Evolutionary conservation across 2,113 vertebrate species (phyloP).

Genomic region (Xenopus laevis): DNA sequence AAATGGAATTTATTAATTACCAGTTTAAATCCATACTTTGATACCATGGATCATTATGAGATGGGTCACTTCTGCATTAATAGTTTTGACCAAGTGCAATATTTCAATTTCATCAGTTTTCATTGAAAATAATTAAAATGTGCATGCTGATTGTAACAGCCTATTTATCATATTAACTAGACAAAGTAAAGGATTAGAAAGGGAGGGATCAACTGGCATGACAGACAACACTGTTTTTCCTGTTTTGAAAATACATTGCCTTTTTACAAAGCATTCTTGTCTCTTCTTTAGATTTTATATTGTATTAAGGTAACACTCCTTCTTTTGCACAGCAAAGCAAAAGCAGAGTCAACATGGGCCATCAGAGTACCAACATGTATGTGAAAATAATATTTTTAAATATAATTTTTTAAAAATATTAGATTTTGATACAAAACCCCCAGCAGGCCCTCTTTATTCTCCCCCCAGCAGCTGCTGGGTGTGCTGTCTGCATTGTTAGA

Average conservation of each 20-base stretch:
- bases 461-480: too few relatives aligned
- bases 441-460: too few relatives aligned
- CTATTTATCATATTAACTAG: conserved; percentile 68
- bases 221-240: conserved; percentile 53
- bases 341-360: too few relatives aligned
- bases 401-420: too few relatives aligned
- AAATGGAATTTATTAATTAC: conserved; percentile 75
- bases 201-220: conserved; percentile 52
- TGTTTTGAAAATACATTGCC: conserved; percentile 51
- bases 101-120: conserved; percentile 69
- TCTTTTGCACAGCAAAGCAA: too few relatives aligned
- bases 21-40: conserved; percentile 72
- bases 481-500: too few relatives aligned
- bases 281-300: too few relatives aligned
- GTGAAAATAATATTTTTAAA: too few relatives aligned
- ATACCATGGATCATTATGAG: conserved; percentile 68
- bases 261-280: too few relatives aligned
- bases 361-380: too few relatives aligned
- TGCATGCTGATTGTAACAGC: conserved; percentile 52
- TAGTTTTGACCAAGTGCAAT: conserved; percentile 60
- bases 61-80: conserved; percentile 71
- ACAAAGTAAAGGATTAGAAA: conserved; percentile 63
- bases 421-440: too few relatives aligned
- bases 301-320: too few relatives aligned
- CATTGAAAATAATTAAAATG: conserved; percentile 65